Percentiles rank a stretch among this genome's conserved stretches.
Conservation (phyloP, 2,113 vertebrate species). For the Gymnarchus niloticus region DNA sequence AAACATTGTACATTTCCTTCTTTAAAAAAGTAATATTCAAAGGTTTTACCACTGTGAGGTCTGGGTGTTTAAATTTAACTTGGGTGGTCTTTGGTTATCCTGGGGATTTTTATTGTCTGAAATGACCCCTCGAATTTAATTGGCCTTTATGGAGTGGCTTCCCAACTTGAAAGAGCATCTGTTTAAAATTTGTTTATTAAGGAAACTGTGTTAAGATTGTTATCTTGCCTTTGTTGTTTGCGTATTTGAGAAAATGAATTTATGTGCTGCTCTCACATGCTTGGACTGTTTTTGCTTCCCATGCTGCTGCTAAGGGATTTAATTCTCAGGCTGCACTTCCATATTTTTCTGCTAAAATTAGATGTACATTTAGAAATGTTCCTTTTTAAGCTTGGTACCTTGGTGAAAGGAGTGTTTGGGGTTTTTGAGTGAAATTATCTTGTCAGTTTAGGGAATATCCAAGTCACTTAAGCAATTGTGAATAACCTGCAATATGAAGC, state of each 20-base stretch:
- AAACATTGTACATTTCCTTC: not conserved
- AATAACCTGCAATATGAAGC: not conserved
- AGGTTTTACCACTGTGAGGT: not conserved
- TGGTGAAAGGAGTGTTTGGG: not conserved
- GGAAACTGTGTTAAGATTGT: not conserved
- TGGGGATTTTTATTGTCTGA: not conserved
- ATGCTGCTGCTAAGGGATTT: not conserved
- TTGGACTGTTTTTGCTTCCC: not conserved
- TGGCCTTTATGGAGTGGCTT: not conserved
- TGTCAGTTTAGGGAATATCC: not conserved
- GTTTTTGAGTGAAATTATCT: not conserved
- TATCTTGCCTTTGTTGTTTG: not conserved
- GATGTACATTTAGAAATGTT: not conserved
- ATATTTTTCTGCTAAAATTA: not conserved
- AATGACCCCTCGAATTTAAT: conserved; percentile 2
- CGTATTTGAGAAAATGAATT: not conserved
- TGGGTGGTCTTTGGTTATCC: too few relatives aligned
- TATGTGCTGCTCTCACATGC: not conserved
- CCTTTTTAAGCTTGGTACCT: not conserved
- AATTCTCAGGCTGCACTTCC: not conserved
- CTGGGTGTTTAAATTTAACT: not conserved
- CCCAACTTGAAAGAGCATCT: not conserved
- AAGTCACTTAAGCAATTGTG: not conserved
- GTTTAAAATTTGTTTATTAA: conserved; percentile 1
- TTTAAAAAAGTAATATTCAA: not conserved